Evolutionary conservation across 2,888 invertebrate genomes (phyloP).

Genomic region (Drosophila cracens): DNA sequence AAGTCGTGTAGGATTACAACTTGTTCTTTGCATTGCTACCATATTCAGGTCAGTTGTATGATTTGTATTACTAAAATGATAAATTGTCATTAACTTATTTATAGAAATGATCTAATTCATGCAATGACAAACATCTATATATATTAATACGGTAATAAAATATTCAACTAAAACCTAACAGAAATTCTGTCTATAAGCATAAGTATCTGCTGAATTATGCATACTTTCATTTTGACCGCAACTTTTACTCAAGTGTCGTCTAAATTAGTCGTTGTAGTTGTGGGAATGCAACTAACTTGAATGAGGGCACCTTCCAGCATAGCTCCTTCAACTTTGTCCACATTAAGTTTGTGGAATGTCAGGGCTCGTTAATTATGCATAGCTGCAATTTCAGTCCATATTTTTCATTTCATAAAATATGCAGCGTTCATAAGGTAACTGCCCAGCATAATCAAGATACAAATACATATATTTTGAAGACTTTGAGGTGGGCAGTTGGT

Average conservation of each 20-base stretch:
- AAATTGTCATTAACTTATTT: background rate
- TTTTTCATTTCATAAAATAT: constrained; percentile 31
- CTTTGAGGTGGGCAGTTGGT: constrained; percentile 1
- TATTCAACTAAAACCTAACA: background rate
- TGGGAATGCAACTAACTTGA: background rate
- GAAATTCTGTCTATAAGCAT: background rate
- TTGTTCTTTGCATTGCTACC: background rate
- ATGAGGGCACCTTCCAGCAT: constrained; percentile 10
- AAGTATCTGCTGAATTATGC: background rate
- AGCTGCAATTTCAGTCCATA: constrained; percentile 29
- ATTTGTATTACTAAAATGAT: background rate
- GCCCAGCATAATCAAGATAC: constrained; percentile 9
- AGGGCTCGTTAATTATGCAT: constrained; percentile 59
- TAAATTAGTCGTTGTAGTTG: background rate
- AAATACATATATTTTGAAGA: constrained; percentile 6
- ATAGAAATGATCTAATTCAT: rapidly evolving
- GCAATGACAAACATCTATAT: background rate
- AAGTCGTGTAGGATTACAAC: background rate
- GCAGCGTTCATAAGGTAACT: constrained; percentile 33
- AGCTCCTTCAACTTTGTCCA: constrained; percentile 25
- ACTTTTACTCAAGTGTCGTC: background rate
- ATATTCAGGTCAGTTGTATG: background rate
- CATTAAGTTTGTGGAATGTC: constrained; percentile 28
- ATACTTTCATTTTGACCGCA: background rate
- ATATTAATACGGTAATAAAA: background rate